Evolutionary conservation across 2,888 invertebrate species (phyloP).

Genomic region (Imbricaverruca yamaguchii): DNA sequence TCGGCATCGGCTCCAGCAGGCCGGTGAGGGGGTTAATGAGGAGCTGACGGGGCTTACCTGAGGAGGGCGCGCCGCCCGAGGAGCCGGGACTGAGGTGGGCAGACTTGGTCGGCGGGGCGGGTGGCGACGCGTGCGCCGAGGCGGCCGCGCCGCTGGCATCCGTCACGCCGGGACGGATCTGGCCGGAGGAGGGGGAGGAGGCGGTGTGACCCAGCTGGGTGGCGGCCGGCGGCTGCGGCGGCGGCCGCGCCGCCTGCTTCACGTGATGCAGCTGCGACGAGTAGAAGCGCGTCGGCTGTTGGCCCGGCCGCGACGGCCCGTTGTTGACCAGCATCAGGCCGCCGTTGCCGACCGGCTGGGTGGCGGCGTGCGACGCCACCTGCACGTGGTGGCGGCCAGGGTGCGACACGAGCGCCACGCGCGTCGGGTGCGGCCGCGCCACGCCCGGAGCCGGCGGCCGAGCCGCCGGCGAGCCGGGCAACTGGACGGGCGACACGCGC

Average conservation of each 20-base stretch:
- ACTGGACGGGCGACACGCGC: slow-evolving; percentile 25
- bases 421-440: slow-evolving; percentile 34
- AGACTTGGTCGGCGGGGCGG: slow-evolving; percentile 36
- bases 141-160: slow-evolving; percentile 29
- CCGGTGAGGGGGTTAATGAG: slow-evolving; percentile 85
- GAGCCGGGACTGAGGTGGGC: slow-evolving; percentile 34
- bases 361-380: neutral
- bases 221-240: neutral
- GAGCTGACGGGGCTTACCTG: slow-evolving; percentile 64
- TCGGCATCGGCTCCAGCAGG: slow-evolving; percentile 66
- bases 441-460: slow-evolving; percentile 40
- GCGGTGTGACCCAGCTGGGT: neutral
- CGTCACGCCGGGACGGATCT: slow-evolving; percentile 6
- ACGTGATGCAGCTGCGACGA: neutral
- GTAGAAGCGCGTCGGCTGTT: slow-evolving; percentile 7
- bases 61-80: slow-evolving; percentile 34
- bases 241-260: slow-evolving; percentile 16
- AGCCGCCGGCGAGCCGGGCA: slow-evolving; percentile 25
- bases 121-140: slow-evolving; percentile 40
- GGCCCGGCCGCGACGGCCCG: neutral
- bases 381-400: slow-evolving; percentile 4
- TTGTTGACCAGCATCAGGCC: slow-evolving; percentile 7
- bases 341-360: slow-evolving; percentile 8
- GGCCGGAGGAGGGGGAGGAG: neutral
- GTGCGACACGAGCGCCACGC: slow-evolving; percentile 33